Percentiles rank a stretch among this genome's conserved stretches.
Conservation (phyloP, 2,888 invertebrate genomes). For the Ophonus ardosiacus region DNA sequence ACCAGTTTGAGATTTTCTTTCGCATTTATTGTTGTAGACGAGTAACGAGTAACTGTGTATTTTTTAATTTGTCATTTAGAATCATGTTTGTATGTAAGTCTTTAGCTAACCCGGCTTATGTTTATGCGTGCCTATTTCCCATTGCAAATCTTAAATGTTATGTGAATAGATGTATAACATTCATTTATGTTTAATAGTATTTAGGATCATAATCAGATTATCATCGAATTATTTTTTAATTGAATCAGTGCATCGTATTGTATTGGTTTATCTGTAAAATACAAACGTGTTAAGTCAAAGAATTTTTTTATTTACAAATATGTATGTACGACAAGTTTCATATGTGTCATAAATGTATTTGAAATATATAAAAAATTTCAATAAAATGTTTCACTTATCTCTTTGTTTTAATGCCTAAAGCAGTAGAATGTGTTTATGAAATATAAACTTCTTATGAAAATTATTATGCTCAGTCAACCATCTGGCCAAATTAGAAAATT, state of each 20-base stretch:
- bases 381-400: conserved; percentile 68
- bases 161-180: conserved; percentile 58
- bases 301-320: conserved; percentile 59
- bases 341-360: conserved; percentile 67
- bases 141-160: conserved; percentile 55
- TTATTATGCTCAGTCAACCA: no score
- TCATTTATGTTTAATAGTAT: conserved; percentile 56
- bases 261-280: conserved; percentile 59
- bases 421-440: not conserved
- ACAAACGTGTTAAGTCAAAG: conserved; percentile 57
- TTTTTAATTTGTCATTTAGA: conserved; percentile 9
- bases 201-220: conserved; percentile 54
- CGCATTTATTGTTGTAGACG: not conserved
- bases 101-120: conserved; percentile 5
- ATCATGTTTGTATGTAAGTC: conserved; percentile 38
- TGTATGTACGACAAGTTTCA: conserved; percentile 62
- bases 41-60: conserved; percentile 6
- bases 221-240: conserved; percentile 61
- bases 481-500: no score
- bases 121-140: conserved; percentile 51
- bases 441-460: not conserved
- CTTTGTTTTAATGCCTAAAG: not conserved
- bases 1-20: not conserved
- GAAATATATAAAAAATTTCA: conserved; percentile 69
- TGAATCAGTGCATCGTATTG: conserved; percentile 49